These are phyloP conservation scores for Holothuria glaberrima DNA, from an alignment of 35 echinoderm and acorn worm species.

Conservation along the genomic window DNA sequence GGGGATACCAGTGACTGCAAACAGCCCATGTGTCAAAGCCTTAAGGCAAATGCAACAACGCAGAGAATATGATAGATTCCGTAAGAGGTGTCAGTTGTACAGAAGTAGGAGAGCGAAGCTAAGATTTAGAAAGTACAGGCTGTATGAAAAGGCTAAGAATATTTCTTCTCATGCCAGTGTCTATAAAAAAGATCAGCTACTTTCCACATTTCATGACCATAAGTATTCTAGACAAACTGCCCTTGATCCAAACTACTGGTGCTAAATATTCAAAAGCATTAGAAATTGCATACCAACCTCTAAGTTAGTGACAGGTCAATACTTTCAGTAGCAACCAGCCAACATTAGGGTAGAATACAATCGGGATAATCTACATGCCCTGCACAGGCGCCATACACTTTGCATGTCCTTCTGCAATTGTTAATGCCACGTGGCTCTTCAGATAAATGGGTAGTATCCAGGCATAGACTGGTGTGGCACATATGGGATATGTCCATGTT, in stretches of 20 bases:
- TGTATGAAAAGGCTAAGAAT: not conserved
- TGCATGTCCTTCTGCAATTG: not conserved
- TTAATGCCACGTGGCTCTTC: too few relatives aligned
- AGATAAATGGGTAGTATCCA: not conserved
- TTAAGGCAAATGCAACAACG: not conserved
- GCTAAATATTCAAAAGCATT: not conserved
- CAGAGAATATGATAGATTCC: not conserved
- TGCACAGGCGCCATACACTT: not conserved
- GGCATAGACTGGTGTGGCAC: not conserved
- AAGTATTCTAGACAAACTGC: not conserved
- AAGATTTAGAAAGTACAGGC: not conserved
- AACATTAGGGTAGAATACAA: not conserved
- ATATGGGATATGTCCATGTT: not conserved
- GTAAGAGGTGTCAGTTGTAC: not conserved
- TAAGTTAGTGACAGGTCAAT: too few relatives aligned
- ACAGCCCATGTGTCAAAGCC: not conserved
- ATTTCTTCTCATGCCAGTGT: not conserved
- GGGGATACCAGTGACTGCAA: not conserved
- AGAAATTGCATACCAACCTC: not conserved
- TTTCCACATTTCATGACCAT: not conserved
- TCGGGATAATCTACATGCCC: not conserved
- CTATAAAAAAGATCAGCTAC: slow-evolving; percentile 7
- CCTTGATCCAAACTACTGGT: not conserved
- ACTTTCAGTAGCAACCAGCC: too few relatives aligned
- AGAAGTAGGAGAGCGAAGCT: not conserved